phyloP scores from a whole-genome alignment of 2,888 invertebrate species.

The Philereme vetulata region DNA sequence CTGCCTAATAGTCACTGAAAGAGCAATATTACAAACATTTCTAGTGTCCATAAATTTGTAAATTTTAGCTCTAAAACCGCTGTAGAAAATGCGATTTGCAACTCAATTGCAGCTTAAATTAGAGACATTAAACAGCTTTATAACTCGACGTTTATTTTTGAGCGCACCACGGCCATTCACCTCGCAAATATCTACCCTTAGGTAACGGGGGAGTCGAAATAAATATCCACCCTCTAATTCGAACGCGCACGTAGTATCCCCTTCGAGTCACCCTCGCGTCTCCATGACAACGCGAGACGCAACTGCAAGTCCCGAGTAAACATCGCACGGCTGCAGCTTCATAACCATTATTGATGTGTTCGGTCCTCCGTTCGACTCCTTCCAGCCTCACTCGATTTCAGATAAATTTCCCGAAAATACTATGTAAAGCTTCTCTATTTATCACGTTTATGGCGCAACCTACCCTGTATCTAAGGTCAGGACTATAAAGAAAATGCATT shows the following conservation, averaged over 20 bases:
- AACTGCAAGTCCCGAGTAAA: constrained; percentile 59
- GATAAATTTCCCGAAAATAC: constrained; percentile 67
- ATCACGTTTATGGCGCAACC: constrained; percentile 64
- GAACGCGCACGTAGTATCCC: constrained; percentile 63
- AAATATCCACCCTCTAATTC: constrained; percentile 75
- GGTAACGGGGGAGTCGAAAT: constrained; percentile 73
- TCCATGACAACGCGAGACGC: constrained; percentile 64
- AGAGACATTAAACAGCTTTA: constrained; percentile 48
- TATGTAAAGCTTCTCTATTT: constrained; percentile 67
- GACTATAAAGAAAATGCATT: constrained; percentile 55
- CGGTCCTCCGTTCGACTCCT: constrained; percentile 54
- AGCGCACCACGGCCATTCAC: constrained; percentile 70
- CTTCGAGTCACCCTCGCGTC: constrained; percentile 62
- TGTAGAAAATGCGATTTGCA: constrained; percentile 45
- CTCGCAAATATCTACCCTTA: constrained; percentile 76
- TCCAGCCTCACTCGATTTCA: constrained; percentile 56
- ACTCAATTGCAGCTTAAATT: constrained; percentile 51
- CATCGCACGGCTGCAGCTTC: constrained; percentile 61
- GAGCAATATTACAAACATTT: constrained; percentile 33
- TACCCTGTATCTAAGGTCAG: constrained; percentile 60
- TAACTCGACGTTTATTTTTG: constrained; percentile 41
- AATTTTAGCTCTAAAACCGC: constrained; percentile 40
- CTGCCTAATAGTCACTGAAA: constrained; percentile 27
- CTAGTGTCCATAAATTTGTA: constrained; percentile 41
- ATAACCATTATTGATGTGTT: constrained; percentile 70